Base-by-base conservation (phyloP, 2,113 vertebrate species). In the Lepus europaeus region DNA sequence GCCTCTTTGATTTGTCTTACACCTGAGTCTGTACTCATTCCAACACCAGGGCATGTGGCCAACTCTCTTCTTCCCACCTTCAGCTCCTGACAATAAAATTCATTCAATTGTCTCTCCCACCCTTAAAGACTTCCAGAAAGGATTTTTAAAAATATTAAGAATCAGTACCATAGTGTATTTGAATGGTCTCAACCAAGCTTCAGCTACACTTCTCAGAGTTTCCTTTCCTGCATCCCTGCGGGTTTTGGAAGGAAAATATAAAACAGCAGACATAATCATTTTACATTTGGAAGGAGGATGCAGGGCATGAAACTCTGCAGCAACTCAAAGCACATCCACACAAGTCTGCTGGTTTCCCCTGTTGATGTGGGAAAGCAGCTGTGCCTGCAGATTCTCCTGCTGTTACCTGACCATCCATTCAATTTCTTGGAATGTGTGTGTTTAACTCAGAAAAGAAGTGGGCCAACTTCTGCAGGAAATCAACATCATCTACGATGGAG, bases 41-140 rank as follows among this genome's bases (percentile, higher is more conserved):
- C 51, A 68, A 80, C 31, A 56, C 22, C 9, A 89, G 5, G 12
- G 17, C 77, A 27, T 0, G 3, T 77, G 73, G 31, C 23, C 69
- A 93, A n/a, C 4, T n/a, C 51, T 92, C 76, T 23, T 87, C 45
- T 72, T 89, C 9, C 66, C 76, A 61, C 23, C 2, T 64, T 86
- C 13, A 23, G 7, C 56, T 84, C 36, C 16, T 69, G 77, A 14
- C 19, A 78, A 51, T 68, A 68, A 36, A 53, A 69, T 33, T 14
- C 33, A 85, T 77, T 76, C 19, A 45, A 2, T 29, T 82, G 29
- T 74, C 33, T 76, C 22, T 73, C 63, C 13, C 76, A 39, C 61
- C n/a, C 27, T 53, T 77, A 90, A 70, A 87, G 23, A 92, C 31
- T 25, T 59, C 39, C 17, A 79, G 83, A 76, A 81, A 90, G 13